A percentile compares a stretch with the other conserved stretches of the same genome.
These are phyloP conservation scores for Prinia subflava DNA, from an alignment of 2,113 vertebrate species.

Conservation along the genomic window DNA sequence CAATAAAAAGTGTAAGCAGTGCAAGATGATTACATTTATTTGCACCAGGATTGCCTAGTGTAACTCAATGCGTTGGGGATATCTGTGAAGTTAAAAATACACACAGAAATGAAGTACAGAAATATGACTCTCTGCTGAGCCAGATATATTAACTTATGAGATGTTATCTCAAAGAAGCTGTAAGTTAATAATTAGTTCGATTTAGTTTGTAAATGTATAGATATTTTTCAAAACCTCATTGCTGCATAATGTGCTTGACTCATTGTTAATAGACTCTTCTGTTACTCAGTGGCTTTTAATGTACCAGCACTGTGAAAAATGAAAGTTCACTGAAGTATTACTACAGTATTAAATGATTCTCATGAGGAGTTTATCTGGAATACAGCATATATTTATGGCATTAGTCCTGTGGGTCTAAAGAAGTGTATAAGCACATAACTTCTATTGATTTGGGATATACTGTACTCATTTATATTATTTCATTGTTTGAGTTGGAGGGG, in stretches of 20 bases:
- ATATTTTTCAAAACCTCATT: slow-evolving; percentile 21
- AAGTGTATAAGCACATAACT: not conserved
- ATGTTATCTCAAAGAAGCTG: not conserved
- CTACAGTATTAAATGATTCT: not conserved
- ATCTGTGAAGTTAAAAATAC: slow-evolving; percentile 8
- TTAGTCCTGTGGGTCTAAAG: not conserved
- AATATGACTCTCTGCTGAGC: not conserved
- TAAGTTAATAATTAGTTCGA: not conserved
- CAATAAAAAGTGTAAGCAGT: not conserved
- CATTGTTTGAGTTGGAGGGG: not conserved
- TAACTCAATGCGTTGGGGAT: not conserved
- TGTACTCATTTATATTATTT: not conserved
- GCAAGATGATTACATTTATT: not conserved
- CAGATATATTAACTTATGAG: not conserved
- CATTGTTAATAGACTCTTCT: not conserved
- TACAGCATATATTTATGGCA: not conserved
- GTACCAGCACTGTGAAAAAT: not conserved
- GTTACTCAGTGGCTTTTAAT: not conserved
- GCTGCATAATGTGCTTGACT: not conserved
- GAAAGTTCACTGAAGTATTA: not conserved
- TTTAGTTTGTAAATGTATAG: slow-evolving; percentile 28
- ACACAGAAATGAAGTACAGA: not conserved
- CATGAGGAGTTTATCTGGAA: not conserved
- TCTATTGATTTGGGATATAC: not conserved
- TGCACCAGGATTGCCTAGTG: not conserved